These are phyloP conservation scores for Masnerella sp. DNA, from an alignment of 2,888 invertebrate genomes.

Conservation along the genomic window DNA sequence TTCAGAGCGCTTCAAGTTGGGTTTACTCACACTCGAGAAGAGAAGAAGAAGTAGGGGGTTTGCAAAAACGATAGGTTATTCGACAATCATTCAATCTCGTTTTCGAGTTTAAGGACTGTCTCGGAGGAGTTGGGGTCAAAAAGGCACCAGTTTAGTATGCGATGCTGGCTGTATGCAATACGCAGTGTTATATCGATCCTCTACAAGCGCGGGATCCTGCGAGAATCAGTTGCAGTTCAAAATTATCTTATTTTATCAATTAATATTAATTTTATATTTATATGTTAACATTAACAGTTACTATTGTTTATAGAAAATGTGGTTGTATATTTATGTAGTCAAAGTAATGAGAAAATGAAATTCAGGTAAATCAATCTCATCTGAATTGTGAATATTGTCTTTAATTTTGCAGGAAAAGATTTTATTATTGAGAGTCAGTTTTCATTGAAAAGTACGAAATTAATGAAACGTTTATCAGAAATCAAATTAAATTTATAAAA, in stretches of 20 bases:
- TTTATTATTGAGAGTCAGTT: too few relatives aligned
- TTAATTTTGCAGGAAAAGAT: too few relatives aligned
- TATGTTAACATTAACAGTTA: neutral
- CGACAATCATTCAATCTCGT: slow-evolving; percentile 49
- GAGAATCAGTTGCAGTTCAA: slow-evolving; percentile 45
- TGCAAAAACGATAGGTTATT: slow-evolving; percentile 53
- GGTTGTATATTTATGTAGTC: too few relatives aligned
- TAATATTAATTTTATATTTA: too few relatives aligned
- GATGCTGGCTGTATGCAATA: slow-evolving; percentile 46
- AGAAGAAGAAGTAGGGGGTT: slow-evolving; percentile 38
- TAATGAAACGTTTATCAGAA: too few relatives aligned
- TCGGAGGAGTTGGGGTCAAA: slow-evolving; percentile 46
- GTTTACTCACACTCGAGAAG: slow-evolving; percentile 56
- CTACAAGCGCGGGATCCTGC: slow-evolving; percentile 52
- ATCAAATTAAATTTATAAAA: too few relatives aligned
- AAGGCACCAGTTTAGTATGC: slow-evolving; percentile 54
- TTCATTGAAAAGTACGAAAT: too few relatives aligned
- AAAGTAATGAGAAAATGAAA: too few relatives aligned
- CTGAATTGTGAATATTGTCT: too few relatives aligned
- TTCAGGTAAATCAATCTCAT: too few relatives aligned
- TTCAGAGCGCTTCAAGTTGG: slow-evolving; percentile 41
- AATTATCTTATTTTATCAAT: slow-evolving; percentile 9
- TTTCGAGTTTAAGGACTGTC: slow-evolving; percentile 42
- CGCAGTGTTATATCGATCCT: slow-evolving; percentile 54
- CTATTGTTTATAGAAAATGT: neutral